Evolutionary conservation across 2,888 invertebrate genomes (phyloP).

Genomic region (Hydriomena furcata): DNA sequence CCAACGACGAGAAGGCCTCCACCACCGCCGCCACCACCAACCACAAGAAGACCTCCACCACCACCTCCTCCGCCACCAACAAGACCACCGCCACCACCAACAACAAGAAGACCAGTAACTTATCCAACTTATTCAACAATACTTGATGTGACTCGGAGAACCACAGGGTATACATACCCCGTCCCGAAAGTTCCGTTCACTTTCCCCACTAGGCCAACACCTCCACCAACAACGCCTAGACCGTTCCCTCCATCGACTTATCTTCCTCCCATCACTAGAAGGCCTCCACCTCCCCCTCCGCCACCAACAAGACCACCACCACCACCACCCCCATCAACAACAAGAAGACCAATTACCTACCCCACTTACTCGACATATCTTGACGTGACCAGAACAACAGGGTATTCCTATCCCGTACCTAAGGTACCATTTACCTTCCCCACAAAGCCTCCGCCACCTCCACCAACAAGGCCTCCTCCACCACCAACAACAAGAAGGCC

Average conservation of each 20-base stretch:
- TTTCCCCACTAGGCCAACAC: constrained; percentile 35
- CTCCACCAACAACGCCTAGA: constrained; percentile 16
- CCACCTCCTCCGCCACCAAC: constrained; percentile 31
- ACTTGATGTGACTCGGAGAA: constrained; percentile 39
- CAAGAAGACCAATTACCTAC: constrained; percentile 25
- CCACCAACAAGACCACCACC: constrained; percentile 30
- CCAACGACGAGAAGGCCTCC: constrained; percentile 34
- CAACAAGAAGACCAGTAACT: constrained; percentile 28
- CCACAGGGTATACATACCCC: constrained; percentile 56
- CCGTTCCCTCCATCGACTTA: neutral
- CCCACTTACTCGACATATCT: constrained; percentile 42
- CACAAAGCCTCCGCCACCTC: constrained; percentile 25
- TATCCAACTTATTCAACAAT: constrained; percentile 41
- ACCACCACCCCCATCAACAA: constrained; percentile 39
- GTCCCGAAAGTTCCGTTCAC: constrained; percentile 44
- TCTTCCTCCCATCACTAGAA: constrained; percentile 26
- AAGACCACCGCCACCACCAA: constrained; percentile 38
- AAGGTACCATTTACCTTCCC: constrained; percentile 54
- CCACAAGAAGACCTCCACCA: constrained; percentile 36
- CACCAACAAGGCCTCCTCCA: constrained; percentile 5
- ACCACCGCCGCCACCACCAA: constrained; percentile 28
- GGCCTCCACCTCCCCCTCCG: constrained; percentile 36
- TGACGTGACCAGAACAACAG: constrained; percentile 48
- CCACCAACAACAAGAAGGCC: constrained; percentile 31
- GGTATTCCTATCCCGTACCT: constrained; percentile 57